Base-by-base conservation (phyloP, 2,113 vertebrate species). In the Micronycteris hirsuta region DNA sequence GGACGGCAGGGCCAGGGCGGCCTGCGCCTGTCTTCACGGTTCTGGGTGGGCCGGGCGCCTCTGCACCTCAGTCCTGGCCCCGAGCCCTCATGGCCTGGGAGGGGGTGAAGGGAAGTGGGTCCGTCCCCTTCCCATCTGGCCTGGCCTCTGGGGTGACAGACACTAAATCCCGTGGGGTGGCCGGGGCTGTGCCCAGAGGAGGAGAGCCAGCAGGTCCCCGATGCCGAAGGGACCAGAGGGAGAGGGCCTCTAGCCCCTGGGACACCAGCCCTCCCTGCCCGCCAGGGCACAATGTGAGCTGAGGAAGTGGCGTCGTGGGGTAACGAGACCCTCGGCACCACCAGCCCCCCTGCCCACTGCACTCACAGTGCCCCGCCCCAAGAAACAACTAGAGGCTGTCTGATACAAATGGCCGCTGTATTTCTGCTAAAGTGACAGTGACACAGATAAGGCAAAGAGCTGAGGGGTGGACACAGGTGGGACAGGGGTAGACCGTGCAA, bases 341-440 rank as follows among this genome's bases (percentile, higher is more conserved):
- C 11, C 22, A 15, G 47, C 56, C 15, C 11, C 65, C 54, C 43
- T 0, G 2, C 43, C 74, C 38, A 6, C 33, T 12, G 5, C 17
- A 36, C 81, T 45, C 49, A 45, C 4, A 45, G 33, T 16, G n/a
- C 15, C 43, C 19, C 16, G 5, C 73, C 3, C 1, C 41, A 87
- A 84, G 88, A 86, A 93, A 82, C 36, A 19, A 68, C 77, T 54
- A 67, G 78, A 96, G 85, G 76, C 96, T 86, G 49, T 82, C 61
- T 47, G 91, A 61, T 92, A 92, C 3, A 92, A 92, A 95, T 43
- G 92, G 78, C 86, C 0, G 28, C 81, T 96, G 84, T 96, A 96
- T 96, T 97, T 95, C 92, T 85, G 96, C 52, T 92, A 65, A 95
- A 94, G 92, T 97, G 89, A 95, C 92, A 76, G 92, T 95, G 90